A percentile compares a stretch with the other conserved stretches of the same genome.
phyloP scores from a whole-genome alignment of 2,888 invertebrate species.

The Conomelus anceps region DNA sequence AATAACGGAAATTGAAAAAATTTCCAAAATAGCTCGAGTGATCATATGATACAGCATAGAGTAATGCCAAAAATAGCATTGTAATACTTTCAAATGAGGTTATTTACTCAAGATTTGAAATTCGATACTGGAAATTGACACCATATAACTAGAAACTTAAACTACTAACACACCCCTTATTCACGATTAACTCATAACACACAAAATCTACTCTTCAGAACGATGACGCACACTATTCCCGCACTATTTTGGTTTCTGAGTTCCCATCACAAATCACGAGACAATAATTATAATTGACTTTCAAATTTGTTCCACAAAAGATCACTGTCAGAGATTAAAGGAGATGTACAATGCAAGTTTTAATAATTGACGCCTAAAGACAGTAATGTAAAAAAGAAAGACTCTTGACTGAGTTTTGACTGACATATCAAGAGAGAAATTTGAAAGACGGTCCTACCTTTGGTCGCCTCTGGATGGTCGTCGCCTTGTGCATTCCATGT shows the following conservation, averaged over 20 bases:
- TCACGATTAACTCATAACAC: neutral
- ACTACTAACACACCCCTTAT: no score
- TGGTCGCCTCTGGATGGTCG: neutral
- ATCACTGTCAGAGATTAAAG: neutral
- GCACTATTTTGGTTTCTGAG: neutral
- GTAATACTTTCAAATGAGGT: neutral
- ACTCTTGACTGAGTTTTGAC: neutral
- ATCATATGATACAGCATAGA: no score
- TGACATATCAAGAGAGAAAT: neutral
- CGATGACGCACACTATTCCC: neutral
- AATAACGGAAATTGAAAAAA: no score
- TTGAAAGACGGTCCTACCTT: slow-evolving; percentile 7
- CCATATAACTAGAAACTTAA: no score
- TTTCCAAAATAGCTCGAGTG: no score
- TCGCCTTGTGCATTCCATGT: neutral
- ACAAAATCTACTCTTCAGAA: neutral
- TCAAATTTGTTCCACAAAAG: neutral
- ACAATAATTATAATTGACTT: neutral
- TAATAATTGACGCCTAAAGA: neutral
- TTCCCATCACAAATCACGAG: neutral
- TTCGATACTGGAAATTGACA: neutral
- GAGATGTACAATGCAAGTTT: neutral
- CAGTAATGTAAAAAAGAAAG: neutral
- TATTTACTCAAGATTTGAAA: neutral
- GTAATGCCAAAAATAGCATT: no score